phyloP scores from a whole-genome alignment of 2,113 vertebrate species.

The Ia io region DNA sequence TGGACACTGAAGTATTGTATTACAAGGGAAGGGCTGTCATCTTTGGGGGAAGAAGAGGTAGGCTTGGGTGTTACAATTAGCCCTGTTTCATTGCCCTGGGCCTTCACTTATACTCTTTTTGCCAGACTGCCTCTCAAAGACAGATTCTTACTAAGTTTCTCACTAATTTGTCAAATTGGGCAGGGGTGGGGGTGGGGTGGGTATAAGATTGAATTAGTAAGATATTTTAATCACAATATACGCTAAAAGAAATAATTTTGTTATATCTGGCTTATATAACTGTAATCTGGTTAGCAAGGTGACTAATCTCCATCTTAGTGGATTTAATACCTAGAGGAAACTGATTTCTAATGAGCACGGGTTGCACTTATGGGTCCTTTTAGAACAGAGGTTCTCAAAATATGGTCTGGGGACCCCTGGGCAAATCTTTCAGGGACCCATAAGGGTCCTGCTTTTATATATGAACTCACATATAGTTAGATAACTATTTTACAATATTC shows the following conservation, averaged over 20 bases:
- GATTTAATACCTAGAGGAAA: not conserved
- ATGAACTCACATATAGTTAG: not conserved
- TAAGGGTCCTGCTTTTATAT: not conserved
- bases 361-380: not conserved
- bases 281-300: not conserved
- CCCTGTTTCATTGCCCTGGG: not conserved
- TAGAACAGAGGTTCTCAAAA: slow-evolving; percentile 23
- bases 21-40: not conserved
- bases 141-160: not conserved
- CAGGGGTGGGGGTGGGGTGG: not conserved
- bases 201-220: not conserved
- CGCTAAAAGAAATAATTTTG: not conserved
- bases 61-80: not conserved
- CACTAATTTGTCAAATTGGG: not conserved
- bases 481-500: not conserved
- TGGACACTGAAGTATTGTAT: not conserved
- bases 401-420: not conserved
- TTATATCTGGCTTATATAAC: not conserved
- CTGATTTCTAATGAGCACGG: not conserved
- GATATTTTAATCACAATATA: slow-evolving; percentile 5
- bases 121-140: not conserved
- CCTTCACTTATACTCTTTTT: not conserved
- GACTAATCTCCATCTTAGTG: not conserved
- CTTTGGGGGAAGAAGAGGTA: not conserved
- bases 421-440: not conserved